Evolutionary conservation across 2,888 invertebrate species (phyloP).

Genomic region (Torymus tubicola): DNA sequence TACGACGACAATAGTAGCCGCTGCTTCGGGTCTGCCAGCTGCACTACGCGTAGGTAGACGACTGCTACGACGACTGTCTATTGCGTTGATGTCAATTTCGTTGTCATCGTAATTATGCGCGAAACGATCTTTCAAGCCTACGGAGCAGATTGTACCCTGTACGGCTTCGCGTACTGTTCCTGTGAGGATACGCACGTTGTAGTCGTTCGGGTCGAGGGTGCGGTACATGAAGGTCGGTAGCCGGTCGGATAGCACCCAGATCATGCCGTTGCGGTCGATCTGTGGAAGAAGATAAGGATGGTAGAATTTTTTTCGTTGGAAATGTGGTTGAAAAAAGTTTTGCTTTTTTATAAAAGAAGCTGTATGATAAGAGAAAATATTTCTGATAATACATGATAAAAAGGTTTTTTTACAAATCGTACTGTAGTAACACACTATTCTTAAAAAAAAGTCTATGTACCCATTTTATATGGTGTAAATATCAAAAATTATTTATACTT

Average conservation of each 20-base stretch:
- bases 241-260: conserved; percentile 87
- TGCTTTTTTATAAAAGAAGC: no score
- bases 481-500: no score
- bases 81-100: conserved; percentile 1
- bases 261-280: conserved; percentile 81
- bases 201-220: conserved; percentile 80
- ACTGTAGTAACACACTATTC: no score
- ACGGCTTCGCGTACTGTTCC: conserved; percentile 84
- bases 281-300: conserved; percentile 40
- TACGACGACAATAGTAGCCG: not conserved
- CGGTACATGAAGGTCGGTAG: conserved; percentile 85
- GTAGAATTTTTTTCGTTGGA: no score
- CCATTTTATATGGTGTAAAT: no score
- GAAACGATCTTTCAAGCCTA: conserved; percentile 48
- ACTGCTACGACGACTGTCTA: not conserved
- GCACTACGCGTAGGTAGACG: conserved; percentile 26
- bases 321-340: no score
- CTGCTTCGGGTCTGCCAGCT: not conserved
- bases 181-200: conserved; percentile 85
- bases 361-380: no score
- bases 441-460: no score
- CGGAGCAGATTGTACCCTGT: conserved; percentile 83
- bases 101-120: not conserved
- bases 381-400: no score
- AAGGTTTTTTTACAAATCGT: no score